Base-by-base conservation (phyloP, 2,113 vertebrate genomes). In the Peromyscus californicus region DNA sequence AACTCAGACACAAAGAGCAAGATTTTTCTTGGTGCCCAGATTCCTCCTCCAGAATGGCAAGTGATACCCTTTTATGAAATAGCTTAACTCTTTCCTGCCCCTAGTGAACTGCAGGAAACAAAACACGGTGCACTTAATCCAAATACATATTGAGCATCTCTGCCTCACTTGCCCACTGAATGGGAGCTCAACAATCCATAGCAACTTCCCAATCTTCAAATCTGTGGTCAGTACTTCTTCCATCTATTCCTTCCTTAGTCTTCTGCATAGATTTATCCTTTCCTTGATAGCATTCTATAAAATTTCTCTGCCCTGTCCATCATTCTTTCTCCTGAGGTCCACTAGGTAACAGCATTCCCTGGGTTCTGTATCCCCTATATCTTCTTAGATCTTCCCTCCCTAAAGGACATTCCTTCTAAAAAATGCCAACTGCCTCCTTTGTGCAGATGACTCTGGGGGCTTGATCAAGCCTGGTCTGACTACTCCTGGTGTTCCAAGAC, bases 391-490 rank as follows among this genome's bases (percentile, higher is more conserved):
- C 26, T 42, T 74, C n/a, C 45, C 10, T 90, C 65, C 42, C 84
- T 69, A 79, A n/a, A 4, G 59, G 15, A 9, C 48, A 7, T 26
- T 4, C 57, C 19, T 26, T 39, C 2, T 42, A 4, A 4, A 12
- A 16, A 42, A 15, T 13, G 31, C 13, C 16, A 70, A 12, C 8
- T n/a, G 11, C 31, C 6, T 31, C 17, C 19, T 65, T 22, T 24
- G 3, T 7, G 29, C 5, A 19, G 42, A 33, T 31, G 33, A 65
- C 11, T 11, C 90, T 0, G 0, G 8, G 33, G 39, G 9, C 57
- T 48, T 51, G 6, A 33, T 1, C 2, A 33, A 10, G 42, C 0
- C 22, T 17, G 16, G 33, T 21, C 15, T 33, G 10, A 13, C 17
- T 11, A 16, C 33, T 54, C 17, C 12, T 5, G 48, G 8, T 7